A percentile compares a stretch with the other conserved stretches of the same genome.
These are phyloP conservation scores for Mormyrus proboscirostris DNA, from an alignment of 2,797 vertebrate genomes.

Conservation along the genomic window DNA sequence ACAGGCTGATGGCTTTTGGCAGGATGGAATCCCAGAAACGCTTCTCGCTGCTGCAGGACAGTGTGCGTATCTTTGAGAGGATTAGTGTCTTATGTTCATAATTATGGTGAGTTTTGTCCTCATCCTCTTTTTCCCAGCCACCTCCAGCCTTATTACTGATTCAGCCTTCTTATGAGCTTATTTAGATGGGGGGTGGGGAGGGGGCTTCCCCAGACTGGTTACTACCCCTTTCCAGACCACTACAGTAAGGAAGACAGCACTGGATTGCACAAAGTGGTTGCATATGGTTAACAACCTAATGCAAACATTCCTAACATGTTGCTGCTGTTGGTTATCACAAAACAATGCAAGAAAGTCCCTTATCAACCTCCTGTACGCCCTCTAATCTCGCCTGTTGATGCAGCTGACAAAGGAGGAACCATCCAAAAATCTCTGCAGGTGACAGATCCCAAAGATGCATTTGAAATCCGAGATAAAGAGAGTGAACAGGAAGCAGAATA, in stretches of 20 bases:
- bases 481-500: not conserved
- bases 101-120: not conserved
- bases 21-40: not conserved
- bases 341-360: not conserved
- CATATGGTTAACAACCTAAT: not conserved
- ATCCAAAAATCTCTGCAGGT: not conserved
- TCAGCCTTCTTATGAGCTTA: slow-evolving; percentile 4
- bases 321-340: not conserved
- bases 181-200: not conserved
- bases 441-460: not conserved
- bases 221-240: not conserved
- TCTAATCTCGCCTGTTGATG: not conserved
- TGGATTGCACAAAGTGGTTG: not conserved
- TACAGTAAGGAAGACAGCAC: not conserved
- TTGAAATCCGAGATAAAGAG: not conserved
- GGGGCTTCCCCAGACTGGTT: not conserved
- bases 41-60: not conserved
- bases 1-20: not conserved
- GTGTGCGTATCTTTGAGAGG: not conserved
- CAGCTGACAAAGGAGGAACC: not conserved
- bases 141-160: not conserved
- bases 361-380: not conserved
- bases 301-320: not conserved
- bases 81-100: not conserved
- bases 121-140: not conserved